These are phyloP conservation scores for Trilocha varians DNA, from an alignment of 2,888 invertebrate species.

Conservation along the genomic window DNA sequence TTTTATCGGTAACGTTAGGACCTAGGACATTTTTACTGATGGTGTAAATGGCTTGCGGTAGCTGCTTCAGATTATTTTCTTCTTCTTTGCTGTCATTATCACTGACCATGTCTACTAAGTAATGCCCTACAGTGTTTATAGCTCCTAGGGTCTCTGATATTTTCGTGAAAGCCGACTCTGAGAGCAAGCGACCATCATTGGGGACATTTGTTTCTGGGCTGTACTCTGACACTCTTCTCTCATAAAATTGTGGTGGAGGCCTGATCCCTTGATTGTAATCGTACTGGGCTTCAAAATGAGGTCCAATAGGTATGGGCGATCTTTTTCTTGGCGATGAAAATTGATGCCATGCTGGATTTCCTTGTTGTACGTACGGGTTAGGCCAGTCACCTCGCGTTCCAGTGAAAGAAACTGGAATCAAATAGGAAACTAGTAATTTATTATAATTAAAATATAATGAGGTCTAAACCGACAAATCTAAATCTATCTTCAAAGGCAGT, in stretches of 20 bases:
- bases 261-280: background rate
- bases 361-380: slow-evolving; percentile 36
- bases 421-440: slow-evolving; percentile 4
- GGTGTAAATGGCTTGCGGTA: slow-evolving; percentile 84
- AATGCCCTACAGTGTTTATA: slow-evolving; percentile 88
- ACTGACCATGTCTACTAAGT: slow-evolving; percentile 85
- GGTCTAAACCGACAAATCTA: no score
- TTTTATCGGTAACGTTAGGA: slow-evolving; percentile 85
- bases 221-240: slow-evolving; percentile 26
- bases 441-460: slow-evolving; percentile 2
- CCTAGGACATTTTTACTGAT: slow-evolving; percentile 84
- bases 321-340: slow-evolving; percentile 57
- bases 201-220: slow-evolving; percentile 35
- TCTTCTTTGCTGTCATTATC: slow-evolving; percentile 59
- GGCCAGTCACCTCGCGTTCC: slow-evolving; percentile 29
- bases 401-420: slow-evolving; percentile 4
- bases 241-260: slow-evolving; percentile 29
- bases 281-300: slow-evolving; percentile 1
- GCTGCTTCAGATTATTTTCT: slow-evolving; percentile 50
- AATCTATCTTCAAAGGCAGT: no score
- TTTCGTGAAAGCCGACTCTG: slow-evolving; percentile 74
- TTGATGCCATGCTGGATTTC: slow-evolving; percentile 55
- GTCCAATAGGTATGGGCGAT: slow-evolving; percentile 26
- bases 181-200: slow-evolving; percentile 69
- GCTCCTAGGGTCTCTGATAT: slow-evolving; percentile 82